Conservation (phyloP, 2,888 invertebrate genomes). For the Agrochola litura region DNA sequence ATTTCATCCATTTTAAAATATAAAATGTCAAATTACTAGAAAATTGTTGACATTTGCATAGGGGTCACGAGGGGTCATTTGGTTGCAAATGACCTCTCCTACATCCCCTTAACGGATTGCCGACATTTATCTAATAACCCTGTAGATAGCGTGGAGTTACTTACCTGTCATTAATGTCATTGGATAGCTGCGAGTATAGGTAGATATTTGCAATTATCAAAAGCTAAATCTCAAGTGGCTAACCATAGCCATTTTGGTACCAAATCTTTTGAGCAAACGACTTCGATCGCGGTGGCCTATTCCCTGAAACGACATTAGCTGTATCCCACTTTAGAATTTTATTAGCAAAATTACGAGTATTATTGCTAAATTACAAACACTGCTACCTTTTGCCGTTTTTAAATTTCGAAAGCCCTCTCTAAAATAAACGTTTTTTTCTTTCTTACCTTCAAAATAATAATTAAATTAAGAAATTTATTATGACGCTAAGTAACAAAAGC, state of each 20-base stretch:
- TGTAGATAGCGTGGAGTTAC: neutral
- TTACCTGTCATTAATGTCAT: conserved; percentile 5
- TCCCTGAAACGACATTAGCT: too few relatives aligned
- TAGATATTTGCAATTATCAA: too few relatives aligned
- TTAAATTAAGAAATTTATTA: conserved; percentile 27
- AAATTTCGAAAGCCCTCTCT: neutral
- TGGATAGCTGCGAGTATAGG: neutral
- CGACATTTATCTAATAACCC: too few relatives aligned
- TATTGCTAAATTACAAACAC: neutral
- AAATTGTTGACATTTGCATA: too few relatives aligned
- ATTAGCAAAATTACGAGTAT: neutral
- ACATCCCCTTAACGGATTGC: too few relatives aligned
- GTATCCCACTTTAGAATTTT: neutral
- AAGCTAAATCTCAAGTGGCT: too few relatives aligned
- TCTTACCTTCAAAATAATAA: neutral
- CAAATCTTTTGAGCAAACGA: neutral
- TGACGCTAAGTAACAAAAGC: conserved; percentile 29
- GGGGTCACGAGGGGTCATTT: too few relatives aligned
- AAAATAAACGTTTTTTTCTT: neutral
- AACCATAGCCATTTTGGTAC: neutral
- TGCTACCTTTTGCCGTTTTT: neutral
- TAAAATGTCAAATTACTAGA: too few relatives aligned
- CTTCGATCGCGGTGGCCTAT: neutral
- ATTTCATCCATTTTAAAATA: too few relatives aligned
- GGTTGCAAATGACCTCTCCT: too few relatives aligned